phyloP scores from a whole-genome alignment of 2,113 vertebrate species.

The Rhinopithecus roxellana region DNA sequence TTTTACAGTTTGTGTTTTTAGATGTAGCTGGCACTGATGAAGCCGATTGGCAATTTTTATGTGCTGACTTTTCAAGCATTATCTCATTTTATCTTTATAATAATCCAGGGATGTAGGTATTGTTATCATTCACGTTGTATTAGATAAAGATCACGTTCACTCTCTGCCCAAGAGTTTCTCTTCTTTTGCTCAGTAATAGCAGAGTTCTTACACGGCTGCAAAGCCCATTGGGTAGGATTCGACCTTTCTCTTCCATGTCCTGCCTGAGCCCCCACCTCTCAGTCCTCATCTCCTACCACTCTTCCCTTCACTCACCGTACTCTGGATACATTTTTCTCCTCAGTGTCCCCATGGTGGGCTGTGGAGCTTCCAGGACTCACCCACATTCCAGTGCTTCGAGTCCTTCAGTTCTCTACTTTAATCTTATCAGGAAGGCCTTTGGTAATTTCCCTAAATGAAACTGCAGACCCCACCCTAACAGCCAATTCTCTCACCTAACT shows the following conservation, averaged over 20 bases:
- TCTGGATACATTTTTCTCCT: neutral
- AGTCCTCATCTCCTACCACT: neutral
- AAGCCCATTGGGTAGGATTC: neutral
- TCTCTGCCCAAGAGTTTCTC: neutral
- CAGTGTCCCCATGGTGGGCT: accelerated
- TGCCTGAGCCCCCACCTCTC: neutral
- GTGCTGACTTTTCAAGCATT: neutral
- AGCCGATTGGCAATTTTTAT: neutral
- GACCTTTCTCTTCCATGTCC: neutral
- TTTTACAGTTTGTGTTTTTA: neutral
- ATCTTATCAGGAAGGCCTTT: neutral
- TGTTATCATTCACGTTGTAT: neutral
- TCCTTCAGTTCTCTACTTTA: neutral
- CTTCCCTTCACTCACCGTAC: accelerated
- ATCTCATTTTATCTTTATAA: neutral
- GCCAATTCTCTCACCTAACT: neutral
- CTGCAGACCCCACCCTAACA: accelerated
- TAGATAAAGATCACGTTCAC: neutral
- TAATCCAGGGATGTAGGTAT: neutral
- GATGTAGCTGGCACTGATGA: neutral
- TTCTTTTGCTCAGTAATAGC: neutral
- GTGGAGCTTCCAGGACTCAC: neutral
- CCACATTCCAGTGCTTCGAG: neutral
- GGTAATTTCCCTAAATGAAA: neutral
- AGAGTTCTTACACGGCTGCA: neutral